These are phyloP conservation scores for Eubasilissa splendida DNA, from an alignment of 2,888 invertebrate species.

Conservation along the genomic window DNA sequence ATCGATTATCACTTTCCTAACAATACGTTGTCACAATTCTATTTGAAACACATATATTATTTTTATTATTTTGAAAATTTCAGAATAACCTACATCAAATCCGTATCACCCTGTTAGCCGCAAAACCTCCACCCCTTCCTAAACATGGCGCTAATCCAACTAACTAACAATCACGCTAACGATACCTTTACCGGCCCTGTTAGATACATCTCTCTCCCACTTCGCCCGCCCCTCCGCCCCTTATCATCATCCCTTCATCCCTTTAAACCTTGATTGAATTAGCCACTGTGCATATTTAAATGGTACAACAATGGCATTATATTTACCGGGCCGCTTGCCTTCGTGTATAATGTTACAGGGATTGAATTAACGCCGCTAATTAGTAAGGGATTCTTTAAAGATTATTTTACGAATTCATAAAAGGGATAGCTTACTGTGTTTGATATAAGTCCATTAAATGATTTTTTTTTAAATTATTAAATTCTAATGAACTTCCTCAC, in stretches of 20 bases:
- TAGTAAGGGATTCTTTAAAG: slow-evolving; percentile 21
- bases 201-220: background rate
- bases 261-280: slow-evolving; percentile 43
- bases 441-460: too few species aligned
- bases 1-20: too few species aligned
- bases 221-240: background rate
- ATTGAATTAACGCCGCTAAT: background rate
- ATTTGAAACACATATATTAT: too few species aligned
- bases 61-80: too few species aligned
- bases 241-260: slow-evolving; percentile 8
- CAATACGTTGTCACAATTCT: too few species aligned
- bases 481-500: too few species aligned
- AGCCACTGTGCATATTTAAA: slow-evolving; percentile 51
- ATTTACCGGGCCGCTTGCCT: background rate
- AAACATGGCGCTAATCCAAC: slow-evolving; percentile 66
- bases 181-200: slow-evolving; percentile 63
- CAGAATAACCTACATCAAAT: too few species aligned
- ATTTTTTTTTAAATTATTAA: too few species aligned
- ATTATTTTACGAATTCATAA: background rate
- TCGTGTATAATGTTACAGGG: background rate
- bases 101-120: background rate
- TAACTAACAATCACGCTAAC: slow-evolving; percentile 75
- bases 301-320: slow-evolving; percentile 25
- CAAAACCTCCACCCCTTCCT: slow-evolving; percentile 20
- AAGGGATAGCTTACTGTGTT: background rate